Evolutionary conservation across 2,888 invertebrate genomes (phyloP), one percentile per base, ranked within the genome.

Genomic region (Papilio gigon): DNA sequence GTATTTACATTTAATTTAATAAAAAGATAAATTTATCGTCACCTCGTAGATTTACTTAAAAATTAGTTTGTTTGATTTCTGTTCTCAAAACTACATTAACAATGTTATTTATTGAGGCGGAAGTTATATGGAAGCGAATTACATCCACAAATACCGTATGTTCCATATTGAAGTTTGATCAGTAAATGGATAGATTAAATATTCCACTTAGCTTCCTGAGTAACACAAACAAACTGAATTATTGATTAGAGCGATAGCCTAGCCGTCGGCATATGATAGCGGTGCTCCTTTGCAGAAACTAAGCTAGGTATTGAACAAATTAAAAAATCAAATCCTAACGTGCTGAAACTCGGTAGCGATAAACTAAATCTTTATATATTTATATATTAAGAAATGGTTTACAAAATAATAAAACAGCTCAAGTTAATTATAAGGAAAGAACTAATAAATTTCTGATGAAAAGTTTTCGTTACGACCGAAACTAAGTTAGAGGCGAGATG

Each of bases 151-250:
- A 50, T 27, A 27, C 25, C 14, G 14, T 30, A 53, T 53, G 53
- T 27, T 53, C 30, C 30, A 53, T 53, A 53, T 50, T 50, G 53
- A 30, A 53, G 53, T 53, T 53, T 53, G 53, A 53, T 53, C 53
- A 27, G 53, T 53, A 53, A 53, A 53, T 53, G 53, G 50, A 50
- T 53, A 53, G 27, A 53, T 53, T 53, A 53, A 53, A 53, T 53
- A 53, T 53, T 53, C 53, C 53, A 53, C 27, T 53, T 53, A 27
- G 53, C 30, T 27, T 53, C 27, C 53, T 30, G 53, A 22, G 47
- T n/a, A 27, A 53, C 53, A 53, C 53, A 53, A 53, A 53, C 9
- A 53, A n/a, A n/a, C 53, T 53, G 53, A 30, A 30, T 53, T 27
- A 53, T 53, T 47, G 25, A 47, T 47, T 53, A 3, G 5, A 53